These are phyloP conservation scores for Alligator mississippiensis DNA, from an alignment of 2,113 vertebrate genomes.

Conservation along the genomic window DNA sequence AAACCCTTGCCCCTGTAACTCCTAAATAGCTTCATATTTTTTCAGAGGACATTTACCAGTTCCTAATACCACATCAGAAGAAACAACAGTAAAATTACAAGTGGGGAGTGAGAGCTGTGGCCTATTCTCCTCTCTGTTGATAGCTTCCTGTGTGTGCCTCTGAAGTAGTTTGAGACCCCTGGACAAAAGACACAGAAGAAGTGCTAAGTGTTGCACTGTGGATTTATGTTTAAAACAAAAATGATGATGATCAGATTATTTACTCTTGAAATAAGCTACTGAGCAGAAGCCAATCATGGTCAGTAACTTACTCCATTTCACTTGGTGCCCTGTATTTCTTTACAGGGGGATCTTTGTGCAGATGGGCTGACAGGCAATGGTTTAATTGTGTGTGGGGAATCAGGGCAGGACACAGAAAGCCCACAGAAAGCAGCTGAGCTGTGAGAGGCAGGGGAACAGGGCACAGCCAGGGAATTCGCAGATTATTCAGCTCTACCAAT, in stretches of 20 bases:
- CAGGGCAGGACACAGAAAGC: neutral
- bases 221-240: neutral
- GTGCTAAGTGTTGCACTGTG: neutral
- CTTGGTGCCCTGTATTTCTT: neutral
- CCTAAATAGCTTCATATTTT: constrained; percentile 14
- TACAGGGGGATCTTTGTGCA: neutral
- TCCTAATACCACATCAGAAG: neutral
- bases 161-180: neutral
- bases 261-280: neutral
- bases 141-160: neutral
- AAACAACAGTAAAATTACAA: neutral
- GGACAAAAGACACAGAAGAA: neutral
- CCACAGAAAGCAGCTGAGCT: neutral
- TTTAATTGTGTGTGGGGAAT: neutral
- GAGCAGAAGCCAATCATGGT: neutral
- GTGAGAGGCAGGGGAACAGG: neutral
- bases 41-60: neutral
- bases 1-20: neutral
- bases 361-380: neutral
- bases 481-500: neutral
- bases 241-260: fast-evolving
- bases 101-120: neutral
- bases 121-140: neutral
- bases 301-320: neutral
- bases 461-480: neutral